Base-by-base conservation (phyloP, 30 jellyfish, hydroid and myxozoan genomes). In the Chrysaora quinquecirrha region DNA sequence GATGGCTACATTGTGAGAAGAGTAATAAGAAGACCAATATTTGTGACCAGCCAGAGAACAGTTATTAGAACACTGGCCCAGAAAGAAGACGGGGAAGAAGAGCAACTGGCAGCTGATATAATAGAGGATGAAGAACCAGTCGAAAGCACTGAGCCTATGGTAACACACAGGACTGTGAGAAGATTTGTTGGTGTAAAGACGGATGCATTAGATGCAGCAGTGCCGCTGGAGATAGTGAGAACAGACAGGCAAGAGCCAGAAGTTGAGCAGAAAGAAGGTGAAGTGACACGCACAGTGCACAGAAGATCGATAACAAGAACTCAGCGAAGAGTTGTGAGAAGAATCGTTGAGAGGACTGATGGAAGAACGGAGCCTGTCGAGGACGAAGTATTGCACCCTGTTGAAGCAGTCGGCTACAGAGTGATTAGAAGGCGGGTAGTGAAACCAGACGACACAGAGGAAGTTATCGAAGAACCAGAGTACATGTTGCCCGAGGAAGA, bases 201-300 rank as follows among this genome's bases (percentile, higher is more conserved):
- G 14, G 54, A 38, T 14, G 54, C 14, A 14, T 14, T 38, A 38
- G 54, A 3, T 6, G 54, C 54, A 14, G 54, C 54, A 38, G 54
- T 38, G 6, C 54, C 54, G 6, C 14, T 38, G 54, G 54, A 71
- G 21, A 64, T 71, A 34, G 73, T 90, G 76, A 27, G 75, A 69
- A 87, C 93, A 23, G 96, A 68, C 85, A 76, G 83, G 63, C 75
- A 88, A 80, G 90, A 78, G 48, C 77, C 88, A 18, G 95, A 87
- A 31, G 77, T 52, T 10, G 83, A 64, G 50, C 94, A 78, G 33
- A 69, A 67, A 48, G 87, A 65, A 43, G 96, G 89, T 48, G 81
- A 78, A 62, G 84, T 80, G 54, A 77, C 30, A 19, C 96, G 96
- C 21, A 80, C 78, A 30, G 96, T 87, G 64, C 72, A 89, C 49